Base-by-base conservation (phyloP, 2,797 vertebrate genomes). In the Danio choprae region DNA sequence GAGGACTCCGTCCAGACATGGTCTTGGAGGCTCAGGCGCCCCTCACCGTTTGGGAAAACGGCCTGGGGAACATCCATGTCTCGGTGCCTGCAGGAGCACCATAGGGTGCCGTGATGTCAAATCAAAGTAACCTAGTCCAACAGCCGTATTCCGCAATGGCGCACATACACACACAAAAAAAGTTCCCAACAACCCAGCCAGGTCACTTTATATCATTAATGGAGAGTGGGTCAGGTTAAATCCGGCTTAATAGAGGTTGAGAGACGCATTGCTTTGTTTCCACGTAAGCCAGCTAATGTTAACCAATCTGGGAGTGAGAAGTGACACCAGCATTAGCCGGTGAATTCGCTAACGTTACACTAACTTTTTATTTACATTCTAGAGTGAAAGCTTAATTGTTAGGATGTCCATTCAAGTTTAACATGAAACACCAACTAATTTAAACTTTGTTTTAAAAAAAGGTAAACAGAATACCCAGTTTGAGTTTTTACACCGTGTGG, bases 31-130 rank as follows among this genome's bases (percentile, higher is more conserved):
- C 89, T 87, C 89, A 89, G 90, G 90, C 91, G 90, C 88, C 89
- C 92, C 89, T 94, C 94, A 92, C 92, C 94, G 93, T 92, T 94
- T 91, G 91, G 94, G 93, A 91, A 94, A 94, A 93, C 93, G 93
- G 92, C 82, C 94, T 90, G 93, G 88, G 94, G 93, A 91, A 92
- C 90, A 92, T 94, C 92, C 94, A 95, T 95, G 91, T 91, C 92
- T 93, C 87, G 90, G 92, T 90, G 90, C 88, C 91, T 88, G 92
- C 92, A 88, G 89, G 88, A 90, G 87, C 91, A 95, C 93, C 94
- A 95, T 95, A 95, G 89, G 92, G 89, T 94, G 94, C 88, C 72
- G 84, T 86, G 89, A 88, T 88, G 84, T 85, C 58, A 84, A 72
- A 74, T 82, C 87, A 84, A 89, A 90, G 80, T 59, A 70, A 75